Percentiles rank a stretch among this genome's conserved stretches.
phyloP scores from a whole-genome alignment of 2,797 vertebrate species.

The Malacoraja senta region DNA sequence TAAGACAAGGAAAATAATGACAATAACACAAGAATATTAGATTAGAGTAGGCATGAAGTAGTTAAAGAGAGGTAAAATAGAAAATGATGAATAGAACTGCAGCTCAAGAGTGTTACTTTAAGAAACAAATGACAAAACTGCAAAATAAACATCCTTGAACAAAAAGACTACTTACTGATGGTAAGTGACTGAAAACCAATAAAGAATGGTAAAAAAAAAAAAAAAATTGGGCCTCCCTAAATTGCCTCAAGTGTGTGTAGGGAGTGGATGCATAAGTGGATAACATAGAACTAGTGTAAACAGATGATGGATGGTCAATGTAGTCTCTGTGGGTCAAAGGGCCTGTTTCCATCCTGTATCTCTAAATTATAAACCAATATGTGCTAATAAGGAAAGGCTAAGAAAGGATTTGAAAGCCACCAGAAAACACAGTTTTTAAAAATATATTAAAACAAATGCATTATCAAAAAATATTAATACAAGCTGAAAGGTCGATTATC shows the following conservation, averaged over 20 bases:
- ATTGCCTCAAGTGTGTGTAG: too few relatives aligned
- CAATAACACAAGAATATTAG: not conserved
- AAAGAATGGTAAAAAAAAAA: not conserved
- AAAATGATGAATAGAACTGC: not conserved
- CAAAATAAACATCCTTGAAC: not conserved
- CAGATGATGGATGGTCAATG: too few relatives aligned
- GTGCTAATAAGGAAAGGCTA: not conserved
- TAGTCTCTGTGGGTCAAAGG: too few relatives aligned
- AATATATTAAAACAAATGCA: not conserved
- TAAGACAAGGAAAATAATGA: not conserved
- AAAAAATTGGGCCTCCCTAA: too few relatives aligned
- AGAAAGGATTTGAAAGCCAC: not conserved
- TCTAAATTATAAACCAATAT: not conserved
- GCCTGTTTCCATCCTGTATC: too few relatives aligned
- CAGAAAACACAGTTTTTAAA: not conserved
- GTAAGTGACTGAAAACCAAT: not conserved
- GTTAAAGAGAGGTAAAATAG: not conserved
- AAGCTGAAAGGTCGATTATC: not conserved
- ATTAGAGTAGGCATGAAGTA: not conserved
- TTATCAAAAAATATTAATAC: constrained; percentile 12
- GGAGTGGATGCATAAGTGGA: too few relatives aligned
- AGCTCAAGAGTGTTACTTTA: not conserved
- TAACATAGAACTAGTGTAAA: too few relatives aligned
- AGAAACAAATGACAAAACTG: not conserved
- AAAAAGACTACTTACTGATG: not conserved